These are phyloP conservation scores for Actinernus sp. DNA, from an alignment of 92 coral and sea anemone species.

Conservation along the genomic window DNA sequence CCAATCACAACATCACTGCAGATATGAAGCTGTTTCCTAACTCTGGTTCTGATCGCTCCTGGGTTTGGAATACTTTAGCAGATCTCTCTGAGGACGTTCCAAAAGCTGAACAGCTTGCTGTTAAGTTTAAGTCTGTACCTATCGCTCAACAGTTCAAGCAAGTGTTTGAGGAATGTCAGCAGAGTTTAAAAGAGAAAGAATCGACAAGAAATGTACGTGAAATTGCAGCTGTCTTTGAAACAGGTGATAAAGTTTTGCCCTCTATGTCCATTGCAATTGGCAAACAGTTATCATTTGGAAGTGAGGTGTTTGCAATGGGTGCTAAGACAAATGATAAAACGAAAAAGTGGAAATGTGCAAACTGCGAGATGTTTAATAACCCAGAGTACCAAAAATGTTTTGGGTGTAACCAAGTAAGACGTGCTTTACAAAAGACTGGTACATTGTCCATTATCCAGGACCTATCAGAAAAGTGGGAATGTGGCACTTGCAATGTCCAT, in stretches of 20 bases:
- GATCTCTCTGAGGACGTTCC: constrained; percentile 68
- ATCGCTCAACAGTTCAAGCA: constrained; percentile 62
- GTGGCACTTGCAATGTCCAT: constrained; percentile 11
- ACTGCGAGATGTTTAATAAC: not conserved
- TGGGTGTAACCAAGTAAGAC: not conserved
- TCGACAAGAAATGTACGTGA: constrained; percentile 3
- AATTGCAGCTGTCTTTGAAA: not conserved
- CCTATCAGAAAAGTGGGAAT: constrained; percentile 3
- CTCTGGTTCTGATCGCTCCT: constrained; percentile 67
- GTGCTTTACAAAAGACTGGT: not conserved
- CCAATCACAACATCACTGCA: constrained; percentile 72
- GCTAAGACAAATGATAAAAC: not conserved
- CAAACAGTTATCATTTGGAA: not conserved
- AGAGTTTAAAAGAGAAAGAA: constrained; percentile 2
- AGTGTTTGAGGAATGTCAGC: constrained; percentile 75
- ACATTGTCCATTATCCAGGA: not conserved
- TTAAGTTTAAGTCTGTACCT: constrained; percentile 45
- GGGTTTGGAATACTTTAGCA: constrained; percentile 71
- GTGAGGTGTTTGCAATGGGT: not conserved
- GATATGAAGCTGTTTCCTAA: constrained; percentile 74
- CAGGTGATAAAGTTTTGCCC: not conserved
- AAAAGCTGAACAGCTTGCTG: constrained; percentile 67
- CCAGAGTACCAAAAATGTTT: constrained; percentile 1
- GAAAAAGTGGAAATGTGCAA: not conserved
- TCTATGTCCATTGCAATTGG: too few relatives aligned